phyloP scores from a whole-genome alignment of 2,113 vertebrate species.

The Austrofundulus limnaeus region DNA sequence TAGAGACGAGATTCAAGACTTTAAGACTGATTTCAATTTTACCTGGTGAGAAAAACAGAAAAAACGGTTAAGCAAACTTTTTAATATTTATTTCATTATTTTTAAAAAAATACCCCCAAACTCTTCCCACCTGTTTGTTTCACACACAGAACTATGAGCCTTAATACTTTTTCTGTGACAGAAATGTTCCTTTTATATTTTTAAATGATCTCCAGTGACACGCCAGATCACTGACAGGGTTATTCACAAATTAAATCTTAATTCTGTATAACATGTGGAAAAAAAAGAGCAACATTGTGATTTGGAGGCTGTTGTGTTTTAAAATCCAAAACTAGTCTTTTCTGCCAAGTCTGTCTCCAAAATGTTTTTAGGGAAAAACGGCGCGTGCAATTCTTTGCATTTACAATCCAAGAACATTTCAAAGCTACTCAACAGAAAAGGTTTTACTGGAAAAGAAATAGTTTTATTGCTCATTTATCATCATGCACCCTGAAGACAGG shows the following conservation, averaged over 20 bases:
- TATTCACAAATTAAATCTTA: background rate
- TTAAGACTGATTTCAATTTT: no score
- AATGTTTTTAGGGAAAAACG: constrained; percentile 17
- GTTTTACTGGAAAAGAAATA: background rate
- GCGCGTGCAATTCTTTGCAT: constrained; percentile 60
- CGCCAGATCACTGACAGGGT: background rate
- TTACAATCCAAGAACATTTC: constrained; percentile 64
- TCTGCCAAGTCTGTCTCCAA: background rate
- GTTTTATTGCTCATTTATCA: constrained; percentile 1
- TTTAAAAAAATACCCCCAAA: no score
- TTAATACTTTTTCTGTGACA: constrained; percentile 31
- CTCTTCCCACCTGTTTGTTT: background rate
- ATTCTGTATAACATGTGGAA: background rate
- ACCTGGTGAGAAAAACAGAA: no score
- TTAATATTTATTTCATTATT: no score
- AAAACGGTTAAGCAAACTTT: no score
- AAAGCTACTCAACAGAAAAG: background rate
- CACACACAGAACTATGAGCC: constrained; percentile 42
- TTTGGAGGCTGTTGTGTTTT: background rate
- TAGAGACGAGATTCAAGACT: no score
- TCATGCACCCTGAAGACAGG: background rate
- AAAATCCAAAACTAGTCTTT: no score
- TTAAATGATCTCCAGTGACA: no score
- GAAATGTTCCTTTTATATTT: constrained; percentile 12
- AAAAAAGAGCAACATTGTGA: background rate